Base-by-base conservation (phyloP, 2,888 invertebrate genomes). In the Peribatodes rhomboidaria region DNA sequence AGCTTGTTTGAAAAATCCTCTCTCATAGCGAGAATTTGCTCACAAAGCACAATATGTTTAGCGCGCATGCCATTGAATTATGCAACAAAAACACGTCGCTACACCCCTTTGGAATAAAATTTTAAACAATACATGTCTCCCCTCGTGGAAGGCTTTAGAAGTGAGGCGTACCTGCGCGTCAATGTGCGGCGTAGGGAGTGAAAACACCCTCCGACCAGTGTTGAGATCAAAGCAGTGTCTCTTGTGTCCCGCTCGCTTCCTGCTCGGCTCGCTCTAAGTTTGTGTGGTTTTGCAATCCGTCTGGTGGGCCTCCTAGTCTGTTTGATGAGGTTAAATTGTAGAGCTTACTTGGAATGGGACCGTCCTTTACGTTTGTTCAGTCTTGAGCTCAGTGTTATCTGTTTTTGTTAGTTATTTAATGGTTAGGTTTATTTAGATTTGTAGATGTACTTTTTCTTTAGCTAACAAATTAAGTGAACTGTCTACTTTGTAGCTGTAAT, bases 11-110 rank as follows among this genome's bases (percentile, higher is more conserved):
- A 75, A 80, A 82, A 82, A 79, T 77, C 74, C 77, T 59, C 67
- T 65, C 72, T 68, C 75, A 72, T 66, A 72, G 69, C 62, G 73
- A 71, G 75, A 72, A 74, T 78, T 79, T 70, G 69, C 74, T 68
- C 72, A 77, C 80, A 79, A 75, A 76, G 78, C 70, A 74, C 75
- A 78, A 80, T 80, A 82, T 83, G 80, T 80, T 80, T 79, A 78
- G 73, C 82, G 73, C 75, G 77, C 76, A 76, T 74, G 73, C 82
- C 83, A 81, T 83, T 86, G 85, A 84, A 84, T 84, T 82, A 84
- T 83, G 83, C 79, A 85, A 82, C 81, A 82, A 82, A 80, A 80
- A 82, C 77, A 70, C 76, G 76, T 69, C 75, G 78, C 77, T 78
- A 78, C 81, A 76, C 69, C 68, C 71, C 71, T 68, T 66, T 60